Percentiles rank a stretch among this genome's conserved stretches.
These are phyloP conservation scores for Nomada goodeniana DNA, from an alignment of 2,888 invertebrate species.

Conservation along the genomic window DNA sequence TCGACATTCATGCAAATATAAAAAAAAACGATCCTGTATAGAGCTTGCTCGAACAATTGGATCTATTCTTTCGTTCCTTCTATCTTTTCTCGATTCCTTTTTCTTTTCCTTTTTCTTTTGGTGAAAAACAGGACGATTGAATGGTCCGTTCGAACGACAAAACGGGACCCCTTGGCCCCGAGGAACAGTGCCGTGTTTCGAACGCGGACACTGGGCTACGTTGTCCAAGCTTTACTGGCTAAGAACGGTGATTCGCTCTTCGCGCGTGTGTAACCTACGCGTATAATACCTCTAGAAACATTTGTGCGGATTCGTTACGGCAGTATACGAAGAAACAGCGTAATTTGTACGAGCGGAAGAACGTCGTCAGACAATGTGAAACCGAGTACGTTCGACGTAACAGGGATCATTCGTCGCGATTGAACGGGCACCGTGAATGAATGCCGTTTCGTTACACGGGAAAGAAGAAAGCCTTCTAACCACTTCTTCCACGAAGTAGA, in stretches of 20 bases:
- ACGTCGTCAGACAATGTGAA: slow-evolving; percentile 16
- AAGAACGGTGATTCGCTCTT: slow-evolving; percentile 8
- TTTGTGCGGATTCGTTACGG: slow-evolving; percentile 63
- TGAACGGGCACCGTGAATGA: not conserved
- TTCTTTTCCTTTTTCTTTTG: not conserved
- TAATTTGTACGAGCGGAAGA: slow-evolving; percentile 38
- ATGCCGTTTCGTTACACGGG: not conserved
- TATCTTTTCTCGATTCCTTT: not conserved
- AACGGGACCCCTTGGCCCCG: slow-evolving; percentile 18
- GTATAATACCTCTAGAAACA: slow-evolving; percentile 40
- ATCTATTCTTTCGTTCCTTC: slow-evolving; percentile 27
- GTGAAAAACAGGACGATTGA: slow-evolving; percentile 39
- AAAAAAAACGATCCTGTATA: slow-evolving; percentile 20
- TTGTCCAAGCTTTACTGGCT: slow-evolving; percentile 16
- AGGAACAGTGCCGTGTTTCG: slow-evolving; percentile 30
- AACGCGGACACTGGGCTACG: not conserved
- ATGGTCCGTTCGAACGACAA: slow-evolving; percentile 39
- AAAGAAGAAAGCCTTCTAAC: not conserved
- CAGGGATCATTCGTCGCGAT: slow-evolving; percentile 18
- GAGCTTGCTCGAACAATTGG: slow-evolving; percentile 52
- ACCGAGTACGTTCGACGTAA: slow-evolving; percentile 35
- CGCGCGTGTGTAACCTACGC: not conserved
- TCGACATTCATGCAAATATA: not conserved
- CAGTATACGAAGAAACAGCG: slow-evolving; percentile 58
- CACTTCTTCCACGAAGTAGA: not conserved